These are phyloP conservation scores for Pseudorhiza aurosa DNA, from an alignment of 30 jellyfish, hydroid and myxozoan genomes.

Conservation along the genomic window DNA sequence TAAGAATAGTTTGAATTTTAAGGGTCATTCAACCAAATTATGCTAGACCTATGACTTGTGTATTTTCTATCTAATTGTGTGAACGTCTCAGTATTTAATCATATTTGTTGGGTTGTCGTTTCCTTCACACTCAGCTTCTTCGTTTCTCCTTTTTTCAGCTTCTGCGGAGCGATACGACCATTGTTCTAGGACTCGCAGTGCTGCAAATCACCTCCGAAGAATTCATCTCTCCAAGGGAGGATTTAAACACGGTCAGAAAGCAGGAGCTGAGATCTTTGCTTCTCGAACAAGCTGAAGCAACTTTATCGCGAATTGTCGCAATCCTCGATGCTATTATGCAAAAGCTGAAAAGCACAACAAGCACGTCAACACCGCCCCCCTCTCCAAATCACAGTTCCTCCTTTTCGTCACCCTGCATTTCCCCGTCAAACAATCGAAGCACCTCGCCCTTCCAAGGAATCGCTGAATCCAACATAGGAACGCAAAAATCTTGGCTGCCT, in stretches of 20 bases:
- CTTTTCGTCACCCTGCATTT: conserved; percentile 70
- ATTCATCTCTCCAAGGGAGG: conserved; percentile 97
- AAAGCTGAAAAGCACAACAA: conserved; percentile 45
- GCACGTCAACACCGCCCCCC: conserved; percentile 92
- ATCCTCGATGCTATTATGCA: conserved; percentile 64
- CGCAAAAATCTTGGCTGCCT: conserved; percentile 26
- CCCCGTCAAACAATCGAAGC: conserved; percentile 57
- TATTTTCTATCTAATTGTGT: too few relatives aligned
- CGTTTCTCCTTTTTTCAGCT: too few relatives aligned
- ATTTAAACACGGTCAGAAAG: conserved; percentile 76
- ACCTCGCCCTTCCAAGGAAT: conserved; percentile 40
- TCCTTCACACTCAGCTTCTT: too few relatives aligned
- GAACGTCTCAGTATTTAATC: too few relatives aligned
- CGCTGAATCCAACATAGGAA: background rate
- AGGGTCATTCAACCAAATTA: too few relatives aligned
- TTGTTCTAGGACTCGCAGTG: conserved; percentile 75
- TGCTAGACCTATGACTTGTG: too few relatives aligned
- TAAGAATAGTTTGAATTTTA: too few relatives aligned
- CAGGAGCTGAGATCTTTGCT: conserved; percentile 60
- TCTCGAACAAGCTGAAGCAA: conserved; percentile 74
- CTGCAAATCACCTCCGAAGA: conserved; percentile 94
- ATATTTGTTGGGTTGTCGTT: too few relatives aligned
- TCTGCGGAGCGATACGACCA: conserved; percentile 72
- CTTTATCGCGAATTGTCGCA: conserved; percentile 55
- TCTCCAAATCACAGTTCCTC: conserved; percentile 94